Evolutionary conservation across 2,113 vertebrate species (phyloP).

Genomic region (Fregata magnificens): DNA sequence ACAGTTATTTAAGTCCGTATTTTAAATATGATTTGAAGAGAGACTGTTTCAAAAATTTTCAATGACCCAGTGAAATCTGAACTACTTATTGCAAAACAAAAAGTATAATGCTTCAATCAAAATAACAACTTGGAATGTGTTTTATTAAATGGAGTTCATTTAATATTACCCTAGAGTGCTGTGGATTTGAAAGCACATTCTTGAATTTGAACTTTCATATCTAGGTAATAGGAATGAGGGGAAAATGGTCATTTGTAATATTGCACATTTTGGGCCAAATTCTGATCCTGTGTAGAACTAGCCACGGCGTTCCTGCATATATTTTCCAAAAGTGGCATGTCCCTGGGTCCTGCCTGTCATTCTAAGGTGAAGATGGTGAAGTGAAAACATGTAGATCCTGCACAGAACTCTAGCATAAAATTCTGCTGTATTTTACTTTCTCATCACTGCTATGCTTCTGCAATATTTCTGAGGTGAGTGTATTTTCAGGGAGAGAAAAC

Average conservation of each 20-base stretch:
- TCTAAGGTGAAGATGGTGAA: background rate
- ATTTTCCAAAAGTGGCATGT: background rate
- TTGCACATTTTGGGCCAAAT: background rate
- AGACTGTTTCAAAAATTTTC: background rate
- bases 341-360: background rate
- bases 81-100: background rate
- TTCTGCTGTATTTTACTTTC: background rate
- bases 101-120: constrained; percentile 8
- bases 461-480: background rate
- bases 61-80: constrained; percentile 16
- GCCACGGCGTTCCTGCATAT: accelerated
- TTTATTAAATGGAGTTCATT: constrained; percentile 36
- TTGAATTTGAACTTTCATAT: background rate
- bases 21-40: background rate
- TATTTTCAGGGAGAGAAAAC: background rate
- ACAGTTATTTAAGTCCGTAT: background rate
- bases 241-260: background rate
- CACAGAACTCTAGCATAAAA: background rate
- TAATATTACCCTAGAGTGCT: constrained; percentile 24
- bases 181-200: constrained; percentile 6
- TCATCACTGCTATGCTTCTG: background rate
- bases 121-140: constrained; percentile 46
- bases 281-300: background rate
- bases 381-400: background rate
- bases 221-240: background rate